Base-by-base conservation (phyloP, 1,140 invertebrate genomes). In the Caerostris extrusa region DNA sequence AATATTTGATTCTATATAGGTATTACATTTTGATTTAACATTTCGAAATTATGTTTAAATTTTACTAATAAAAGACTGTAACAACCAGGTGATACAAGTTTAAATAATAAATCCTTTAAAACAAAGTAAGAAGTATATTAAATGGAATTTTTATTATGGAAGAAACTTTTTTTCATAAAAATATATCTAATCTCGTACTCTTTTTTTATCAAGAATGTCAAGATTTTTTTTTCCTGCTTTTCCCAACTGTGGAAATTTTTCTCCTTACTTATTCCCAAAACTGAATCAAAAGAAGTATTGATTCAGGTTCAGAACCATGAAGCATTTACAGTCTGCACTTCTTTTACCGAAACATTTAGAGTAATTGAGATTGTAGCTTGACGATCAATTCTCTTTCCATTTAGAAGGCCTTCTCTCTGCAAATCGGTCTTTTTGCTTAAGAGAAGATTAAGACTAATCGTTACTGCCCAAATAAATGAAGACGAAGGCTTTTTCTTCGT, bases 341-440 rank as follows among this genome's bases (percentile, higher is more conserved):
- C 60, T 88, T 88, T 88, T 61, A 57, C 86, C 34, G 55, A 71
- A 56, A 57, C 88, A 56, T 90, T 58, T 58, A 90, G 61, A 77
- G 90, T 91, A 91, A 91, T 91, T 91, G 90, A 81, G 83, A 87
- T 60, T 93, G 61, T 55, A 93, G 91, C 91, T 86, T 92, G 91
- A 92, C 91, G 91, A 87, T 93, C 91, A 86, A 93, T 93, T 93
- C 83, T 77, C 34, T 93, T 93, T 87, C 91, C 91, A 93, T 93
- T 93, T 87, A 87, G 82, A 87, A 93, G 85, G n/a, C 12, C 77
- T 87, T 87, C 67, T 67, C 19, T 58, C 64, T 53, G 61, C 17
- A 82, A 87, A 53, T 19, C 50, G 61, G 12, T 77, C 82, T 87
- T 87, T 77, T 87, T 61, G 53, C 56, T 67, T 50, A 58, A 56